Base-by-base conservation (phyloP, 2,888 invertebrate genomes). In the Yponomeuta evonymella region DNA sequence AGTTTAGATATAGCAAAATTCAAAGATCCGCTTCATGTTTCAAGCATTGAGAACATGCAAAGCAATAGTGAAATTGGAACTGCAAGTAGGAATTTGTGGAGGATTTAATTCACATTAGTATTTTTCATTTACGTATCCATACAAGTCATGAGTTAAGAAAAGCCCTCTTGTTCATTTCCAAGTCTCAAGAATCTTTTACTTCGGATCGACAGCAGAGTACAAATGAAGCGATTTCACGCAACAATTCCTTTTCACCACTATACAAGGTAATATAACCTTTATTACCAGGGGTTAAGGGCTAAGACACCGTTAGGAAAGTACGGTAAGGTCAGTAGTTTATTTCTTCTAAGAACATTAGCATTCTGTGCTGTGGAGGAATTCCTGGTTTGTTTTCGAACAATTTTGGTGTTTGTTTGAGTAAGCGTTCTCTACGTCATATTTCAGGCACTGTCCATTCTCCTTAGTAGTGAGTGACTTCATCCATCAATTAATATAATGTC, bases 171-270 rank as follows among this genome's bases (percentile, higher is more conserved):
- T 8, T 36, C 29, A 23, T 68, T 68, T 29, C 51, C 29, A 51
- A n/a, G 2, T 67, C 67, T 58, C 51, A 29, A 48, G 68, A 68
- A 68, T 23, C 68, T 48, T 51, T 12, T 5, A 48, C 48, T 36
- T 51, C 68, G 33, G 23, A 51, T 51, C 68, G 33, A 68, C 68
- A 73, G 75, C 76, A 70, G 76, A 74, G 73, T 78, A 77, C 76
- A 76, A 79, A 79, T 77, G 78, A 76, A 79, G 75, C 78, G 79
- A 81, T 77, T 84, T 79, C 79, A 79, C 73, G 77, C 77, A 75
- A 77, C 77, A 1, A 43, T 23, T 67, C 11, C 65, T 65, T 23
- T 48, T 48, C 23, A 48, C 68, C 10, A 15, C 51, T 12, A 0
- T 29, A 48, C 68, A 51, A 68, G 12, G 48, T 29, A 68, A 68